Conservation (phyloP, 2,797 vertebrate genomes). For the Clarias pachynema region DNA sequence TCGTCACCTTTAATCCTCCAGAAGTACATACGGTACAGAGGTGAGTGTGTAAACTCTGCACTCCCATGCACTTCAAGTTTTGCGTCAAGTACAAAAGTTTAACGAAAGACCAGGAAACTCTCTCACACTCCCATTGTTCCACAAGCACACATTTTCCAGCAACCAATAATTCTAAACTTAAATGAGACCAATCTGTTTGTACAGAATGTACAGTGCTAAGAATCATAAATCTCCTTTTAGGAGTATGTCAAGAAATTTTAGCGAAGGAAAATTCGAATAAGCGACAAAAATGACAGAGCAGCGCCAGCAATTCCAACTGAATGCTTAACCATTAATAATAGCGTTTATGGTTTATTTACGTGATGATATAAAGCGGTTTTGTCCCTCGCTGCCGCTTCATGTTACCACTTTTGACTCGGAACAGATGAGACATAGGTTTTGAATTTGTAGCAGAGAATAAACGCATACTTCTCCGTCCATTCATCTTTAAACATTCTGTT, state of each 20-base stretch:
- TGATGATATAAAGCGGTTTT: constrained; percentile 6
- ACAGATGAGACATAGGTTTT: constrained; percentile 24
- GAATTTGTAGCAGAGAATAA: constrained; percentile 6
- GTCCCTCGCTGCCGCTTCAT: background rate
- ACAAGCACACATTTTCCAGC: background rate
- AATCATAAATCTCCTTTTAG: background rate
- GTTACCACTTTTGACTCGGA: constrained; percentile 11
- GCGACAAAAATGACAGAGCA: background rate
- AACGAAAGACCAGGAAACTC: background rate
- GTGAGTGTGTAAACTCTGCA: background rate
- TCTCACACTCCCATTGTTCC: background rate
- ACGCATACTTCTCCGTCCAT: constrained; percentile 5
- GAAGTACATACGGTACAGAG: background rate
- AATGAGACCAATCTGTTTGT: no score
- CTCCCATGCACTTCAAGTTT: background rate
- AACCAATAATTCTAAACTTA: background rate
- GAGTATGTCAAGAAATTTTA: no score
- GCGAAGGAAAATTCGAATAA: background rate
- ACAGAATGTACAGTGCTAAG: no score
- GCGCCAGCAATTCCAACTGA: background rate
- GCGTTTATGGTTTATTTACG: constrained; percentile 10
- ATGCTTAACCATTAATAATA: background rate
- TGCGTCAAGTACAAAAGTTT: background rate
- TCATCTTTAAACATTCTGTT: constrained; percentile 4
- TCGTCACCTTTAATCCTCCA: background rate